Conservation (phyloP, 2,888 invertebrate genomes). For the Megaustenia siamemsis region DNA sequence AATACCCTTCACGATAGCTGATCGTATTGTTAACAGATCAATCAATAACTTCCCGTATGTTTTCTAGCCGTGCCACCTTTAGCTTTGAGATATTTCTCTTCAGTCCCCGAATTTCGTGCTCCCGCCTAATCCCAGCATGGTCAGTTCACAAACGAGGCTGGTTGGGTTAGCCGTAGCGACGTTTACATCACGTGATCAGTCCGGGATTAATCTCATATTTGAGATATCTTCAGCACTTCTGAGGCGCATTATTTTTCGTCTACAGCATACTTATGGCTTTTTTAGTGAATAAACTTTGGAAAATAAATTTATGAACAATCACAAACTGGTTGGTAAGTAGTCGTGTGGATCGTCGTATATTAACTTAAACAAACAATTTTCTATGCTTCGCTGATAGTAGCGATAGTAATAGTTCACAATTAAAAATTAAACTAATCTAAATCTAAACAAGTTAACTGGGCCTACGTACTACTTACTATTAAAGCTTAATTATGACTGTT, state of each 20-base stretch:
- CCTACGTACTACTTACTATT: no score
- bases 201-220: background rate
- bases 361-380: no score
- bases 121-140: background rate
- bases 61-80: background rate
- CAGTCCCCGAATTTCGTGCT: background rate
- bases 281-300: background rate
- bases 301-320: background rate
- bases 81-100: background rate
- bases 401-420: no score
- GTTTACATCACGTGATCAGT: conserved; percentile 40
- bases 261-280: background rate
- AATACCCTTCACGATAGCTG: background rate
- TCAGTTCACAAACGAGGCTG: conserved; percentile 34
- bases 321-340: background rate
- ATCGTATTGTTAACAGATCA: background rate
- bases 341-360: no score
- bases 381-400: no score
- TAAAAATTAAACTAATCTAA: no score
- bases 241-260: background rate
- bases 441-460: no score
- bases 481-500: no score
- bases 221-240: no score
- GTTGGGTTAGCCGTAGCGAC: conserved; percentile 28
- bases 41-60: background rate